Percentiles rank a stretch among this genome's conserved stretches.
Evolutionary conservation across 2,797 vertebrate genomes (phyloP).

Genomic region (Loris lydekkerianus): DNA sequence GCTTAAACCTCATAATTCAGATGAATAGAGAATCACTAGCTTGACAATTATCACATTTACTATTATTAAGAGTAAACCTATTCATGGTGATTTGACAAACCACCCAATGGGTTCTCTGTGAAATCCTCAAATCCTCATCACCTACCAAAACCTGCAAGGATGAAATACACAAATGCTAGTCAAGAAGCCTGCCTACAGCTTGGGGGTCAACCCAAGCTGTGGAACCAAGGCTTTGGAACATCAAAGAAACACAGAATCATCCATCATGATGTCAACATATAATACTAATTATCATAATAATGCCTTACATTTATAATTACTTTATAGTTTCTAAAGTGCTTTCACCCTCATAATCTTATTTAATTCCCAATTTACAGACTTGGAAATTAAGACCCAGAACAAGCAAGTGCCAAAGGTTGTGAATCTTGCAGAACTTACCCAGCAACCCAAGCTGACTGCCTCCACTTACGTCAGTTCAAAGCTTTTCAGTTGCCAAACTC

Average conservation of each 20-base stretch:
- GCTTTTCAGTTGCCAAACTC: background rate
- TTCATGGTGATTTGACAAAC: background rate
- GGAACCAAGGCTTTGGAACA: background rate
- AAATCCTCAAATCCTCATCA: background rate
- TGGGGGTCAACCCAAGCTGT: background rate
- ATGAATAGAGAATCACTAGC: background rate
- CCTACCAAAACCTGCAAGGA: slow-evolving; percentile 29
- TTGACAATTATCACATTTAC: background rate
- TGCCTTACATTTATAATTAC: slow-evolving; percentile 34
- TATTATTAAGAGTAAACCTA: background rate
- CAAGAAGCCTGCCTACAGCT: background rate
- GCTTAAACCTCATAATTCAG: slow-evolving; percentile 7
- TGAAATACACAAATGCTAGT: background rate
- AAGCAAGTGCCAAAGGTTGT: slow-evolving; percentile 9
- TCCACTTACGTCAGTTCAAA: background rate
- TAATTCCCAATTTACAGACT: slow-evolving; percentile 56
- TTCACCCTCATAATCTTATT: slow-evolving; percentile 57
- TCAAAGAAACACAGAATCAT: slow-evolving; percentile 57
- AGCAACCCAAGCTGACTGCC: background rate
- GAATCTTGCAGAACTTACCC: slow-evolving; percentile 14
- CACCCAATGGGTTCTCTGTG: background rate
- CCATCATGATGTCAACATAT: background rate
- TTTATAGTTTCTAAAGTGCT: slow-evolving; percentile 11
- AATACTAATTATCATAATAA: slow-evolving; percentile 50
- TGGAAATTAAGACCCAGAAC: background rate